A percentile compares a stretch with the other conserved stretches of the same genome.
Evolutionary conservation across 2,113 vertebrate genomes (phyloP).

Genomic region (Pimephales promelas): DNA sequence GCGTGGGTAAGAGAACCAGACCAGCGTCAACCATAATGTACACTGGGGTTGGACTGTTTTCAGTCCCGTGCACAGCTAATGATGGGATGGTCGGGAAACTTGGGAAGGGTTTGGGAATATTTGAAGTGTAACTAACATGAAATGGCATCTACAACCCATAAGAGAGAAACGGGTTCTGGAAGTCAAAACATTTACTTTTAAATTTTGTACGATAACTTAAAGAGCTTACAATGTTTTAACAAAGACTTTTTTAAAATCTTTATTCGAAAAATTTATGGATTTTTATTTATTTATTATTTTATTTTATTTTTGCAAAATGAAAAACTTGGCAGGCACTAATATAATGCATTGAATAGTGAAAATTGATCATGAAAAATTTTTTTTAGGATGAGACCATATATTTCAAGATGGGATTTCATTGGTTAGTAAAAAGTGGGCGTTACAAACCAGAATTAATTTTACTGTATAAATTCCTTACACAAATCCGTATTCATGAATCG

Average conservation of each 20-base stretch:
- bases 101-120: not conserved
- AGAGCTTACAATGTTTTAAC: not conserved
- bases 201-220: not conserved
- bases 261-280: not conserved
- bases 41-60: constrained; percentile 12
- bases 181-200: not conserved
- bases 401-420: not conserved
- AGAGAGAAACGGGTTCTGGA: not conserved
- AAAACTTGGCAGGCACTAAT: not conserved
- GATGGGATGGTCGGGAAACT: not conserved
- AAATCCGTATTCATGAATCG: not conserved
- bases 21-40: constrained; percentile 41
- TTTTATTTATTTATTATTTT: too few relatives aligned
- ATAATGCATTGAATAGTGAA: too few relatives aligned
- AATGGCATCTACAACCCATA: not conserved
- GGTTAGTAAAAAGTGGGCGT: not conserved
- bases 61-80: constrained; percentile 18
- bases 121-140: not conserved
- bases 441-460: not conserved
- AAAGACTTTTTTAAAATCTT: not conserved
- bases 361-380: not conserved
- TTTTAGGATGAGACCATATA: not conserved
- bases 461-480: not conserved
- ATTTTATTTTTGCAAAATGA: not conserved
- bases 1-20: constrained; percentile 24